Evolutionary conservation across 2,797 vertebrate genomes (phyloP).

Genomic region (Rhadinocentrus ornatus): DNA sequence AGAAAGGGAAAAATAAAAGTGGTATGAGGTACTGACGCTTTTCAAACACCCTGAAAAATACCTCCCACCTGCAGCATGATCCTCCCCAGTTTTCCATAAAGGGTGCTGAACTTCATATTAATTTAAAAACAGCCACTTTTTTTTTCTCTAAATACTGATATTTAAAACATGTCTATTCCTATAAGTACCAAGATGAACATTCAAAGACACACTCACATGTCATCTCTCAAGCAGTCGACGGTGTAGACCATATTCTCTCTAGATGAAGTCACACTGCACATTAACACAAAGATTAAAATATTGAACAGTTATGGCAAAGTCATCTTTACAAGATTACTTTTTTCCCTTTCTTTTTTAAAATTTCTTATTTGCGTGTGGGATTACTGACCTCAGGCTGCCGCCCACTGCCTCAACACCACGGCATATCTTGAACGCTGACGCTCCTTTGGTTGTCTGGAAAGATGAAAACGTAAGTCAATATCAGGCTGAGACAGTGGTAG

Average conservation of each 20-base stretch:
- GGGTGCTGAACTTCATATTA: background rate
- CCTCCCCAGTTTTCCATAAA: no score
- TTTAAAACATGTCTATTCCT: background rate
- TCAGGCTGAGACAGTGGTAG: background rate
- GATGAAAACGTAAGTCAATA: conserved; percentile 8
- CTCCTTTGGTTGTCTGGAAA: conserved; percentile 95
- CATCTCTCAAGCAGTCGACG: conserved; percentile 91
- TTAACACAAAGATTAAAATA: conserved; percentile 36
- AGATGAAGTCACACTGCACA: conserved; percentile 88
- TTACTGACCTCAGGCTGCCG: conserved; percentile 90
- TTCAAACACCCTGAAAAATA: background rate
- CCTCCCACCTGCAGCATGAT: background rate
- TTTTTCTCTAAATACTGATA: background rate
- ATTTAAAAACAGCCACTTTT: background rate
- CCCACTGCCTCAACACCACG: conserved; percentile 94
- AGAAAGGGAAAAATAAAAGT: background rate
- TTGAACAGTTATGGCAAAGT: background rate
- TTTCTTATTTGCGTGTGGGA: background rate
- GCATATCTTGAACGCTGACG: conserved; percentile 94
- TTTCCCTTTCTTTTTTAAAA: no score
- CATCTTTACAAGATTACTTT: background rate
- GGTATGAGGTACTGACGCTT: background rate
- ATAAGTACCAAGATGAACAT: background rate
- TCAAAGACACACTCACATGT: conserved; percentile 86
- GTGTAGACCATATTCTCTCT: conserved; percentile 92